Evolutionary conservation across 2,113 vertebrate genomes (phyloP).

Genomic region (Scomber colias): DNA sequence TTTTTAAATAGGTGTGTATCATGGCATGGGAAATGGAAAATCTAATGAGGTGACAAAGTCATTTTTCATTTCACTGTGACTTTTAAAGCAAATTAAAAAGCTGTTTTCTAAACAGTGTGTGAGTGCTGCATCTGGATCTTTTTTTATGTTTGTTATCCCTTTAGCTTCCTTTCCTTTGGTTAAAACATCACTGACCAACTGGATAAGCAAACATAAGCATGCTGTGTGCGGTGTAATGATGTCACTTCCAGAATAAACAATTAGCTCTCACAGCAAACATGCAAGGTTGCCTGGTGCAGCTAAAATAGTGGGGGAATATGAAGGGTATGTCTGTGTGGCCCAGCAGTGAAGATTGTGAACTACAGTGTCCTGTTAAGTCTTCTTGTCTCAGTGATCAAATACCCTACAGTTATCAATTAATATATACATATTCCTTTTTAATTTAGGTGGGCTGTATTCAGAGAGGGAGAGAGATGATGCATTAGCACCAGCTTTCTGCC

Average conservation of each 20-base stretch:
- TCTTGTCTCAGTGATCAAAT: constrained; percentile 43
- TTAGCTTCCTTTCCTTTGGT: background rate
- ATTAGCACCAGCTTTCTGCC: constrained; percentile 30
- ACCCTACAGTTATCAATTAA: constrained; percentile 48
- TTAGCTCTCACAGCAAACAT: background rate
- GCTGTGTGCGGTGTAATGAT: constrained; percentile 3
- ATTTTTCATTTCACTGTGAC: constrained; percentile 33
- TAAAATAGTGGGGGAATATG: background rate
- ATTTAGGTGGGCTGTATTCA: constrained; percentile 15
- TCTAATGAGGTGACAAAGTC: constrained; percentile 6
- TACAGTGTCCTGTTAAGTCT: constrained; percentile 21
- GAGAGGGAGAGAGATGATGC: constrained; percentile 35
- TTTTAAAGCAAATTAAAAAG: constrained; percentile 33
- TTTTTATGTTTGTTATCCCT: background rate
- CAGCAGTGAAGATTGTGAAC: constrained; percentile 1
- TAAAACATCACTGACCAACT: constrained; percentile 8
- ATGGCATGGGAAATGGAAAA: constrained; percentile 32
- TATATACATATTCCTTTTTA: background rate
- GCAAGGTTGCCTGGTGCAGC: background rate
- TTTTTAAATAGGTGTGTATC: constrained; percentile 14
- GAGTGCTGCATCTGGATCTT: background rate
- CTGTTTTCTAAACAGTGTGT: constrained; percentile 1
- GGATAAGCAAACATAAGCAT: background rate
- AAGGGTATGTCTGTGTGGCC: background rate
- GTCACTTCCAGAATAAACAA: background rate